Conservation (phyloP, 2,797 vertebrate species). For the Australoheros facetus region DNA sequence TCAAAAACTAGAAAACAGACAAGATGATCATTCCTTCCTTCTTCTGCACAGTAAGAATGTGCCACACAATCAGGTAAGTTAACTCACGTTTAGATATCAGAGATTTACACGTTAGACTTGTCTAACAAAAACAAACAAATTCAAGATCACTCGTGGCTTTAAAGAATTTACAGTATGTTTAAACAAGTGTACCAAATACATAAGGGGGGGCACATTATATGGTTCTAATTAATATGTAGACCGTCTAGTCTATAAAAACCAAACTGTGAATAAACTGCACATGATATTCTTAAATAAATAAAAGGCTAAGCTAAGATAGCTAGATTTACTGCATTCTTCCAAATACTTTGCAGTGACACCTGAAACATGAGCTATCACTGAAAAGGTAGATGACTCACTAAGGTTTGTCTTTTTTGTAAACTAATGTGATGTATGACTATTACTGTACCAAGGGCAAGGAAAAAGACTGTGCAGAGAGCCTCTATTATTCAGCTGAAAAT, state of each 20-base stretch:
- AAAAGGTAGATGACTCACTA: conserved; percentile 25
- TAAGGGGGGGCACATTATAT: not conserved
- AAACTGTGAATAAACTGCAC: no score
- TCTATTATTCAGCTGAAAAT: conserved; percentile 19
- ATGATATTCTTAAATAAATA: no score
- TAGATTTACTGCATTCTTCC: not conserved
- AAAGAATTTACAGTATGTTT: not conserved
- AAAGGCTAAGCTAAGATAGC: not conserved
- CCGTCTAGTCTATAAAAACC: not conserved
- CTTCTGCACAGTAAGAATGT: no score
- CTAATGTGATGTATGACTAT: not conserved
- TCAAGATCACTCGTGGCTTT: no score
- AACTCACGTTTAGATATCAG: no score
- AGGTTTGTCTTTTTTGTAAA: not conserved
- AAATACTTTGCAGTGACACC: not conserved
- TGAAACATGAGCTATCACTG: not conserved
- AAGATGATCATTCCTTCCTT: no score
- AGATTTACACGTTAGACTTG: no score
- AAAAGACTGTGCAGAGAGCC: conserved; percentile 12
- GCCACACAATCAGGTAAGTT: no score
- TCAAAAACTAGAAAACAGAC: not conserved
- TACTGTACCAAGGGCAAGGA: not conserved
- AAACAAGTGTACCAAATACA: not conserved
- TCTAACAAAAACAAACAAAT: no score
- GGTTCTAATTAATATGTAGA: no score